Evolutionary conservation across 30 jellyfish, hydroid and myxozoan species (phyloP).

Genomic region (Cassiopea andromeda): DNA sequence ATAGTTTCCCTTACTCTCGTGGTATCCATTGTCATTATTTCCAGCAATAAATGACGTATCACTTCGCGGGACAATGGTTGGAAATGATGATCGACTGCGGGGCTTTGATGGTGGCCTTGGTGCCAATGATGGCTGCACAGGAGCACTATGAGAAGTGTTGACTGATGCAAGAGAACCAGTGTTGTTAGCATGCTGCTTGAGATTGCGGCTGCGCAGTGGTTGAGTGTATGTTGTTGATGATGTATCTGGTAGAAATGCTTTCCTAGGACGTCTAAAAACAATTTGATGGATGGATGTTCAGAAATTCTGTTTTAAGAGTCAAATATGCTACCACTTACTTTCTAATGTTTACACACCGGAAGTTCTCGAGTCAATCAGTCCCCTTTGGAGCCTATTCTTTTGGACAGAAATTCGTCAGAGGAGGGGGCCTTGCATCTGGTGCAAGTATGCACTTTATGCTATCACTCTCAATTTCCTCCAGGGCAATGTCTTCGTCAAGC

Average conservation of each 20-base stretch:
- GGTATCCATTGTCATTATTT: constrained; percentile 9
- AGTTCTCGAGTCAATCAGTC: too few relatives aligned
- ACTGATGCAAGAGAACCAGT: constrained; percentile 72
- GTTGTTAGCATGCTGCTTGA: constrained; percentile 48
- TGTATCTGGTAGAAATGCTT: constrained; percentile 50
- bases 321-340: neutral
- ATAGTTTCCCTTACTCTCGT: constrained; percentile 26
- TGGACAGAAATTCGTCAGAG: too few relatives aligned
- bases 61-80: constrained; percentile 47
- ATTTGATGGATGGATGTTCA: neutral
- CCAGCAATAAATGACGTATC: constrained; percentile 24
- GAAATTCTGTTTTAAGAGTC: neutral
- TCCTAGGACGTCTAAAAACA: constrained; percentile 38
- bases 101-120: constrained; percentile 75
- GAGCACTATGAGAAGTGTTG: constrained; percentile 77
- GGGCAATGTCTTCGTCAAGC: too few relatives aligned
- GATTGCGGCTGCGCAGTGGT: constrained; percentile 46
- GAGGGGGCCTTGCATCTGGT: too few relatives aligned
- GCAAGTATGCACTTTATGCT: too few relatives aligned
- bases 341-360: neutral
- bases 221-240: constrained; percentile 50
- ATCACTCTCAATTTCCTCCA: too few relatives aligned
- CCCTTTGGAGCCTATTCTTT: too few relatives aligned
- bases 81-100: constrained; percentile 68
- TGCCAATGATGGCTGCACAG: constrained; percentile 69